Evolutionary conservation across 2,113 vertebrate genomes (phyloP).

Genomic region (Mobula hypostoma): DNA sequence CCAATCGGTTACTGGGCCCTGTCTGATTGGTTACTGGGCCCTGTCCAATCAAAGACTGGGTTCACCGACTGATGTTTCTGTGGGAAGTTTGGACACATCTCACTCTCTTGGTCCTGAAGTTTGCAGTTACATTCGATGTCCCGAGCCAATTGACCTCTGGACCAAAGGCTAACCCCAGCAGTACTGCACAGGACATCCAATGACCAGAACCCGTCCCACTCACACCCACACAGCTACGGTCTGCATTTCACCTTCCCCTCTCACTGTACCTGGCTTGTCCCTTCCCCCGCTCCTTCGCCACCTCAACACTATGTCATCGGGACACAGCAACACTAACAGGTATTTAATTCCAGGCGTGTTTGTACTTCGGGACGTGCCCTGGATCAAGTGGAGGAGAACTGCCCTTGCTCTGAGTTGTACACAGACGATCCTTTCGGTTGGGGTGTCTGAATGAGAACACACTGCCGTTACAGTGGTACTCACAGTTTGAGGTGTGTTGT

Average conservation of each 20-base stretch:
- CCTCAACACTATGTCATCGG: not conserved
- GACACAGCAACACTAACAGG: not conserved
- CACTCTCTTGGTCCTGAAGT: not conserved
- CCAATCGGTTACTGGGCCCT: too few relatives aligned
- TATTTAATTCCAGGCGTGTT: too few relatives aligned
- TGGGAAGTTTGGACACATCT: not conserved
- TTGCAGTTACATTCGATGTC: not conserved
- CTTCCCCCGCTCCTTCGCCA: not conserved
- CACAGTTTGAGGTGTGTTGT: not conserved
- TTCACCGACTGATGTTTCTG: too few relatives aligned
- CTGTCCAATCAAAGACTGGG: too few relatives aligned
- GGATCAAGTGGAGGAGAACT: not conserved
- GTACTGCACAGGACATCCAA: too few relatives aligned
- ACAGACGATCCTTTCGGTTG: not conserved
- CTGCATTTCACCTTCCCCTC: too few relatives aligned
- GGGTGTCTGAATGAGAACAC: not conserved
- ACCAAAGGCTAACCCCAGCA: not conserved
- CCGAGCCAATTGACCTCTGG: not conserved
- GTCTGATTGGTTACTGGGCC: too few relatives aligned
- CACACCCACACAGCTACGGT: not conserved
- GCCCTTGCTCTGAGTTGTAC: not conserved
- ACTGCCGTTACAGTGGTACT: not conserved
- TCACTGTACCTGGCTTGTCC: not conserved
- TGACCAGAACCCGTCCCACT: too few relatives aligned
- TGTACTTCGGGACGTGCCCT: not conserved